Percentiles rank a stretch among this genome's conserved stretches.
Evolutionary conservation across 2,797 vertebrate genomes (phyloP).

Genomic region (Loriculus beryllinus): DNA sequence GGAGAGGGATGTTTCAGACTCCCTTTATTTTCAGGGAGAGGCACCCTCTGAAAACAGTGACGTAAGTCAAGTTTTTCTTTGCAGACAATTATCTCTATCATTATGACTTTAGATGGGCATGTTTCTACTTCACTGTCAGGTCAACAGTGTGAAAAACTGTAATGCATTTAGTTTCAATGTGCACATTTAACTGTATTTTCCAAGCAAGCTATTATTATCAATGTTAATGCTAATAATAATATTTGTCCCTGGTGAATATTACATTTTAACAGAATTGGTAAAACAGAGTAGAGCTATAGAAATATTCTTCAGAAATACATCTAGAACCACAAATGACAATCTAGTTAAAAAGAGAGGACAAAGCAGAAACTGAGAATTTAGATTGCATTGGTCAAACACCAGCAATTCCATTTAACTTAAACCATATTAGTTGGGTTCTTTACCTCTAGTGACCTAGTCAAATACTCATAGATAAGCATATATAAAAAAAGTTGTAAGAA

Average conservation of each 20-base stretch:
- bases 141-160: neutral
- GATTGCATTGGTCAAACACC: neutral
- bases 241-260: neutral
- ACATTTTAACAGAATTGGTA: neutral
- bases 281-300: neutral
- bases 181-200: neutral
- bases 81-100: neutral
- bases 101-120: slow-evolving; percentile 22
- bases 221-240: neutral
- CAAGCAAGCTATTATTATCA: neutral
- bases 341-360: neutral
- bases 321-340: neutral
- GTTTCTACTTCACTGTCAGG: slow-evolving; percentile 4
- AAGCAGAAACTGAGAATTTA: neutral
- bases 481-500: neutral
- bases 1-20: neutral
- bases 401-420: neutral
- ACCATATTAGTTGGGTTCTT: neutral
- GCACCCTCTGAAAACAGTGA: neutral
- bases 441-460: neutral
- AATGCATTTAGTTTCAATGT: neutral
- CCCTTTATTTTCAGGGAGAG: neutral
- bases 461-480: neutral
- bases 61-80: neutral
- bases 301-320: neutral